These are phyloP conservation scores for Eulithis testata DNA, from an alignment of 2,888 invertebrate genomes.

Conservation along the genomic window DNA sequence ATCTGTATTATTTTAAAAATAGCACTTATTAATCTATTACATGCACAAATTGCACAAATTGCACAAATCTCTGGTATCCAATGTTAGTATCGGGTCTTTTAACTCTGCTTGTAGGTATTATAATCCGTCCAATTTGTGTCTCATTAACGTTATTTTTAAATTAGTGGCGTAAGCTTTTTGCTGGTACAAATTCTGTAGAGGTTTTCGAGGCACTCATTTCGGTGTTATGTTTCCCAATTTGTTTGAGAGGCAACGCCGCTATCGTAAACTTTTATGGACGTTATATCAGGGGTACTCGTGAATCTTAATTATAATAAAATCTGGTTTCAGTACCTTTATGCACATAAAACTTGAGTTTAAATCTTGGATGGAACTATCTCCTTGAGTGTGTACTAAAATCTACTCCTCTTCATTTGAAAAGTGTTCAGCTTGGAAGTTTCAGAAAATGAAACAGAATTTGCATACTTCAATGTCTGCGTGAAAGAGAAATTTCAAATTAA, in stretches of 20 bases:
- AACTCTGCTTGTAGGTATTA: constrained; percentile 1
- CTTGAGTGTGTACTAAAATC: constrained; percentile 41
- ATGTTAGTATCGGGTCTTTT: background rate
- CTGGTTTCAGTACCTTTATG: constrained; percentile 47
- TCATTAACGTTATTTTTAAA: constrained; percentile 35
- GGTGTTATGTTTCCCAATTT: constrained; percentile 47
- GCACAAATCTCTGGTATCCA: background rate
- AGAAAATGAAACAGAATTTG: constrained; percentile 36
- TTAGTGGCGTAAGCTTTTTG: constrained; percentile 32
- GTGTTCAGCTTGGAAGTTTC: constrained; percentile 32
- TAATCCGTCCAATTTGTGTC: constrained; percentile 39
- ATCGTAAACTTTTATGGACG: constrained; percentile 48
- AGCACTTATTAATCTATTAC: background rate
- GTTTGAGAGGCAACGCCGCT: constrained; percentile 43
- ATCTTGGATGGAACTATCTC: constrained; percentile 43
- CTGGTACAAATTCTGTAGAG: constrained; percentile 40
- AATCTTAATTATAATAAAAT: constrained; percentile 51
- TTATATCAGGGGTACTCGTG: constrained; percentile 47
- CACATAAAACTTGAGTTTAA: constrained; percentile 47
- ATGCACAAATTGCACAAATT: background rate
- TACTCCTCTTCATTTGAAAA: constrained; percentile 32
- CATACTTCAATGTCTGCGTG: constrained; percentile 22
- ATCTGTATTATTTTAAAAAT: constrained; percentile 22
- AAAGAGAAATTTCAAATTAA: constrained; percentile 10
- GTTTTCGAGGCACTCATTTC: constrained; percentile 42